These are phyloP conservation scores for Propithecus deckenii DNA, from an alignment of 2,797 vertebrate genomes.

Conservation along the genomic window DNA sequence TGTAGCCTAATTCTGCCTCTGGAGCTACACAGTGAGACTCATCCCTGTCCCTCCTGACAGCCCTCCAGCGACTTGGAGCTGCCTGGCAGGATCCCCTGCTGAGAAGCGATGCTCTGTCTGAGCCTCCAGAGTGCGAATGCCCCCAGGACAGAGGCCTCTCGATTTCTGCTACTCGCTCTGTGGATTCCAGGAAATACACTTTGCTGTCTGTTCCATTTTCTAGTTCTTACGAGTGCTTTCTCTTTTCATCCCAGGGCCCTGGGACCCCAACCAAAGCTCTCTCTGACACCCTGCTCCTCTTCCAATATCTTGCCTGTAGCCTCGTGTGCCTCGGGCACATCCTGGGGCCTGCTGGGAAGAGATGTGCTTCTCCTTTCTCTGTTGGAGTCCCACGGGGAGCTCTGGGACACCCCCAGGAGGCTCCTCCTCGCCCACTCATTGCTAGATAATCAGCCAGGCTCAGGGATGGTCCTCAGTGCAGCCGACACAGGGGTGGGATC, in stretches of 20 bases:
- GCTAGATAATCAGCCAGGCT: neutral
- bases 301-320: neutral
- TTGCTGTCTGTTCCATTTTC: neutral
- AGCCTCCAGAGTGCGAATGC: neutral
- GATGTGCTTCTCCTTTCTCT: neutral
- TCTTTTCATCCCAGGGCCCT: neutral
- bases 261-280: neutral
- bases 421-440: neutral
- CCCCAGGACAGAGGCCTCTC: neutral
- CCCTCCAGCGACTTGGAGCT: neutral
- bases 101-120: neutral
- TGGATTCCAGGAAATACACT: neutral
- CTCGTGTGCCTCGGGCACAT: accelerated
- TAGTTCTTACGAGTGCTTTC: neutral
- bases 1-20: slow-evolving; percentile 24
- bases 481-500: neutral
- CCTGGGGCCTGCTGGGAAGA: neutral
- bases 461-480: accelerated
- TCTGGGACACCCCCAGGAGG: neutral
- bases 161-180: neutral
- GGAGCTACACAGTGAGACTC: neutral
- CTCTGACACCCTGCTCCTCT: neutral
- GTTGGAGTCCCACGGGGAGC: neutral
- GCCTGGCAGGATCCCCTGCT: neutral
- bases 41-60: neutral